Percentiles rank a stretch among this genome's conserved stretches.
Evolutionary conservation across 2,888 invertebrate species (phyloP).

Genomic region (Ophraella communa): DNA sequence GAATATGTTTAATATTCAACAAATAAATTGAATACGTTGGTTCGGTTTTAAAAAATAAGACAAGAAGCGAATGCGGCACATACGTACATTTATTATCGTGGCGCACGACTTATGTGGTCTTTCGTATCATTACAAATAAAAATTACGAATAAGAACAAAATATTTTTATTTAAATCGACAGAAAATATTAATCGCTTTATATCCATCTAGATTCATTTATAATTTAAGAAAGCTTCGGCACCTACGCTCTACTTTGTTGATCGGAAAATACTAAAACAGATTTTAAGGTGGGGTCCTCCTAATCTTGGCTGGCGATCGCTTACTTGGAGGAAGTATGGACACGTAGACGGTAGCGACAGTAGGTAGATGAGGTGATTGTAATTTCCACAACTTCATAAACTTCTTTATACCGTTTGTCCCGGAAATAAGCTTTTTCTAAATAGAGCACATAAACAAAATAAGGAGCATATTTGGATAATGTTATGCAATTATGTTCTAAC

Average conservation of each 20-base stretch:
- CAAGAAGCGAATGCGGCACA: too few species aligned
- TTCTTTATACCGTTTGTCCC: not conserved
- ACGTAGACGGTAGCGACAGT: not conserved
- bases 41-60: not conserved
- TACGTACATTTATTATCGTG: not conserved
- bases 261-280: not conserved
- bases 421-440: not conserved
- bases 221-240: not conserved
- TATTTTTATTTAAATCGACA: slow-evolving; percentile 13
- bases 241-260: not conserved
- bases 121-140: not conserved
- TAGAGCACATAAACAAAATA: too few species aligned
- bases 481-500: too few species aligned
- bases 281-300: not conserved
- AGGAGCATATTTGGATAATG: too few species aligned
- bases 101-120: not conserved
- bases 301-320: not conserved
- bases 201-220: not conserved
- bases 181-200: too few species aligned
- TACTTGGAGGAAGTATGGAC: not conserved
- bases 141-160: too few species aligned
- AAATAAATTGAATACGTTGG: slow-evolving; percentile 12
- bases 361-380: not conserved
- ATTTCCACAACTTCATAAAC: not conserved
- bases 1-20: slow-evolving; percentile 22